Evolutionary conservation across 2,888 invertebrate genomes (phyloP).

Genomic region (Koerneria pararmatus): DNA sequence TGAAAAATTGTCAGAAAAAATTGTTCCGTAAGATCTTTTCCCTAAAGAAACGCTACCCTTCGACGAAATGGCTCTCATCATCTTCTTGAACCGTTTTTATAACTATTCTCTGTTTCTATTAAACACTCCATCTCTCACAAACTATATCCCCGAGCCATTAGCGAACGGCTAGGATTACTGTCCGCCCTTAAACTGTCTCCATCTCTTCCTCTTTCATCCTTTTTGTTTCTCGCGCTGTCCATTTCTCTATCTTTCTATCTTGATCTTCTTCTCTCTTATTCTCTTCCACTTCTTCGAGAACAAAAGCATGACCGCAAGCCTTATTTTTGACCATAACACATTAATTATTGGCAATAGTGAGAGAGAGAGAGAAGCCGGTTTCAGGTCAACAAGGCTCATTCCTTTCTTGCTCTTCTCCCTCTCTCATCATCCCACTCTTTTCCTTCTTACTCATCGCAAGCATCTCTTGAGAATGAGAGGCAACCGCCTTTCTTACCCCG

Average conservation of each 20-base stretch:
- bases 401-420: neutral
- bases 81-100: too few relatives aligned
- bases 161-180: too few relatives aligned
- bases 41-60: too few relatives aligned
- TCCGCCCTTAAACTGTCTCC: neutral
- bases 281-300: neutral
- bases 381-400: constrained; percentile 11
- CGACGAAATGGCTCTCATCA: too few relatives aligned
- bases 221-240: neutral
- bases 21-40: too few relatives aligned
- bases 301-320: neutral
- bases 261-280: neutral
- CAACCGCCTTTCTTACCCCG: too few relatives aligned
- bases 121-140: too few relatives aligned
- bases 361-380: neutral
- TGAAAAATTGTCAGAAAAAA: too few relatives aligned
- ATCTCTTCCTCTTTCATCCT: neutral
- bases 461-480: too few relatives aligned
- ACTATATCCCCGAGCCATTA: too few relatives aligned
- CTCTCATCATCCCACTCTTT: neutral
- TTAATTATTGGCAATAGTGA: constrained; percentile 7
- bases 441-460: constrained; percentile 9
- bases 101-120: too few relatives aligned
- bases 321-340: constrained; percentile 11
- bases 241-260: neutral